Evolutionary conservation across 2,113 vertebrate species (phyloP), one percentile per base, ranked within the genome.

Genomic region (Alligator mississippiensis): DNA sequence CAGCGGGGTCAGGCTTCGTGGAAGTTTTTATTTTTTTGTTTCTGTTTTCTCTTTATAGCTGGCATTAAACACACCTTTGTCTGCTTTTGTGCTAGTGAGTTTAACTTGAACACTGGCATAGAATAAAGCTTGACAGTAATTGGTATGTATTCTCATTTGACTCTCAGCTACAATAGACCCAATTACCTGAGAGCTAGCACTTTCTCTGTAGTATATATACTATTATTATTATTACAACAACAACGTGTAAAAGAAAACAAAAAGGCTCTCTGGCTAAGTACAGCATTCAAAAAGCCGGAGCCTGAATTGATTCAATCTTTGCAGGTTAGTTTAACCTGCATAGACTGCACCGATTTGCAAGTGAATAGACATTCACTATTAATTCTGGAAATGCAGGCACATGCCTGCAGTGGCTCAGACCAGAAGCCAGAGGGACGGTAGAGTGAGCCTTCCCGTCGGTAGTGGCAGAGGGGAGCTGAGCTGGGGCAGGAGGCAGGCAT

Each of bases 121-220:
- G 62, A 87, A 30, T 63, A 61, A 87, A 84, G 38, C 78, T 63
- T 92, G 92, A 77, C 91, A 90, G 74, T 28, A 81, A 90, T 54
- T 55, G 62, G 34, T 34, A 64, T 28, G 64, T 86, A 91, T 11
- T 75, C 87, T 25, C 38, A 75, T 82, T 85, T 84, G 80, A 87
- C 87, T 91, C 58, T 21, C 81, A 47, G 80, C 78, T 24, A 18
- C 80, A 57, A 78, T 77, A 80, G 84, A 81, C 64, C 47, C n/a
- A 59, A 77, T 90, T 64, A 66, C 68, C 55, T 13, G 74, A 64
- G 47, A 19, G 61, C 17, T 80, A 30, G 57, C 16, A 72, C 1
- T 85, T 91, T 87, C 63, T 19, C 76, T 80, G 62, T 74, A 7
- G 66, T 63, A 8, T 87, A 13, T 70, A n/a, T 80, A 80, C 87